Evolutionary conservation across 2,888 invertebrate species (phyloP), one percentile per base, ranked within the genome.

Genomic region (Phaedon cochleariae): DNA sequence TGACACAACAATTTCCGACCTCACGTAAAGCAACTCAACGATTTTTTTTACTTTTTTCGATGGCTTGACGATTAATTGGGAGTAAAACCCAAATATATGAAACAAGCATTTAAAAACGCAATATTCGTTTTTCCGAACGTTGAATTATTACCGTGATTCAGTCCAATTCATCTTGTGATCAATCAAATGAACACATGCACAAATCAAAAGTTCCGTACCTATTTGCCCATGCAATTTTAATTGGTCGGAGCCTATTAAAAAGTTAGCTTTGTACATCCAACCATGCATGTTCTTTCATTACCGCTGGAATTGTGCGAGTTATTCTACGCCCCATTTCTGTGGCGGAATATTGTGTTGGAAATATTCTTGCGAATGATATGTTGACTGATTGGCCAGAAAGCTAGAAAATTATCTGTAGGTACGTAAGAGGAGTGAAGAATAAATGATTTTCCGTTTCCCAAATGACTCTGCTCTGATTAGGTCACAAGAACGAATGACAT

Each of bases 181-280:
- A 68, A 62, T 62, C 55, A 62, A 65, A 68, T 63, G 54, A 54
- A 64, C 59, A 68, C 59, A 60, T 62, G 65, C 68, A 66, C 69
- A 69, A 63, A 69, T 62, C 65, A 64, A 69, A 68, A 69, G 65
- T 69, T 69, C 59, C 62, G 64, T 64, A 64, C 63, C 58, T 64
- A 68, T 63, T 65, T 68, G 66, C 59, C 67, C 72, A 58, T 69
- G 58, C 69, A 69, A 67, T 73, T 71, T 73, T 71, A 73, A 73
- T 73, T 69, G 65, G 65, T 63, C n/a, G 53, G 63, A 58, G 58
- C 58, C 69, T 55, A 68, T 68, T 67, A 64, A 59, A 65, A 64
- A 66, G 65, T 66, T 64, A 61, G 68, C 62, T 65, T 59, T 29
- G 29, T 62, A 59, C 41, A 54, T 49, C 51, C 53, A 63, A 21